A percentile compares a stretch with the other conserved stretches of the same genome.
Evolutionary conservation across 2,113 vertebrate species (phyloP).

Genomic region (Galeopterus variegatus): DNA sequence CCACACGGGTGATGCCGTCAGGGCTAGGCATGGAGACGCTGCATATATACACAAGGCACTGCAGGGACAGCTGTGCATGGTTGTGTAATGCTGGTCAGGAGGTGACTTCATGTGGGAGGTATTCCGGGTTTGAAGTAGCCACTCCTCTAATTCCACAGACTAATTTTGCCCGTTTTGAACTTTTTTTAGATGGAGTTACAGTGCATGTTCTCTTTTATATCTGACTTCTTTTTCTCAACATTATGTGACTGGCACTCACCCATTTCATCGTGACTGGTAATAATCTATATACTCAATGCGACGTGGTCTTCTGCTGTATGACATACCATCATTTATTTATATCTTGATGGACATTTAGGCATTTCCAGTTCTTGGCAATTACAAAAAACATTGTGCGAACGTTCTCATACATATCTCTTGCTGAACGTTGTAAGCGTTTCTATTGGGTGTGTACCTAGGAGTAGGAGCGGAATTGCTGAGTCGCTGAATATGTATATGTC

Average conservation of each 20-base stretch:
- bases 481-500: neutral
- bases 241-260: neutral
- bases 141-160: neutral
- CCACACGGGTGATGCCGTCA: rapidly evolving
- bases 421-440: too few species aligned
- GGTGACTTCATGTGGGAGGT: too few species aligned
- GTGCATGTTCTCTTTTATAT: neutral
- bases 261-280: too few species aligned
- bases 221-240: neutral
- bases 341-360: neutral
- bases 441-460: neutral
- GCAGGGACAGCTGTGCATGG: too few species aligned
- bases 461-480: neutral
- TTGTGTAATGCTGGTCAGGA: neutral
- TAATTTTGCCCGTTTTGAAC: neutral
- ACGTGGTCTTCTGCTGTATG: too few species aligned
- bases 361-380: neutral
- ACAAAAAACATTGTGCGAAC: neutral
- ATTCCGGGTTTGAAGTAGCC: too few species aligned
- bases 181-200: neutral
- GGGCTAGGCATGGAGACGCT: too few species aligned
- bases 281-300: neutral
- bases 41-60: neutral
- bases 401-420: neutral
- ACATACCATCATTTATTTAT: too few species aligned